Evolutionary conservation across 1,140 invertebrate genomes (phyloP).

Genomic region (Teleopsis dalmanni): DNA sequence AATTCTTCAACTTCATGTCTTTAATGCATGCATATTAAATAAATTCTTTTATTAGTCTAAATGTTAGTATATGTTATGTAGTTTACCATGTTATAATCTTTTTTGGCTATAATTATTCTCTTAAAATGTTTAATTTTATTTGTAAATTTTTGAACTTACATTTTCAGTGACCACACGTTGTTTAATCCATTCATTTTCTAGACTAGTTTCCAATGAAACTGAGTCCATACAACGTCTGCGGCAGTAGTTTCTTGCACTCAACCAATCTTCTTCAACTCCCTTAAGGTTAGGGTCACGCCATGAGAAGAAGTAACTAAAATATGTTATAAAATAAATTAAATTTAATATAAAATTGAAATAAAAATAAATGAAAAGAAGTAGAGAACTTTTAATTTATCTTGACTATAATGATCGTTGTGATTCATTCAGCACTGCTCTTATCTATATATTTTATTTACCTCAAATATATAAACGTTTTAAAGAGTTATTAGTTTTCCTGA

Average conservation of each 20-base stretch:
- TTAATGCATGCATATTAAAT: too few species aligned
- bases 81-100: too few species aligned
- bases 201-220: conserved; percentile 69
- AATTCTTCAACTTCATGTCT: too few species aligned
- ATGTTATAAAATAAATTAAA: neutral
- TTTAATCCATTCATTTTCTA: conserved; percentile 78
- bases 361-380: neutral
- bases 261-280: conserved; percentile 70
- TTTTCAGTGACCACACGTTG: conserved; percentile 62
- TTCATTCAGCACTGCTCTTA: too few species aligned
- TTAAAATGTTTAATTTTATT: too few species aligned
- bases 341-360: neutral
- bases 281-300: conserved; percentile 67
- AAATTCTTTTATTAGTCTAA: too few species aligned
- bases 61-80: too few species aligned
- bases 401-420: too few species aligned
- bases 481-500: too few species aligned
- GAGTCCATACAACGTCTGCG: conserved; percentile 79
- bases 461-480: too few species aligned
- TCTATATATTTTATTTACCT: too few species aligned
- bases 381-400: neutral
- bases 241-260: conserved; percentile 73
- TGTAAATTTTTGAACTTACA: conserved; percentile 50
- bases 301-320: conserved; percentile 68
- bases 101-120: too few species aligned